Conservation (phyloP, 2,888 invertebrate genomes). For the Agriopis leucophaearia region DNA sequence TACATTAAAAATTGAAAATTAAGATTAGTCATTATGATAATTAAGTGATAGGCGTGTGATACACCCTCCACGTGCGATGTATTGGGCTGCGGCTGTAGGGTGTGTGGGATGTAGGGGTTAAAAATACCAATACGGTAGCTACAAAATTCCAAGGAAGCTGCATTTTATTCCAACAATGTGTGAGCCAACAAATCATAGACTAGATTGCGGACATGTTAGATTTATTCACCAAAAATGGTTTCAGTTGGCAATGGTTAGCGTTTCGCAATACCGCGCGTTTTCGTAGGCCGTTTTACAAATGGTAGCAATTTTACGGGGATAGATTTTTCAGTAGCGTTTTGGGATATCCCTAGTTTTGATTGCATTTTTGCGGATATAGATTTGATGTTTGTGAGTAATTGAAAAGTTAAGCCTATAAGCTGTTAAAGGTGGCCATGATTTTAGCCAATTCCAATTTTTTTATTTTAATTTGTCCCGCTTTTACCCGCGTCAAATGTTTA, state of each 20-base stretch:
- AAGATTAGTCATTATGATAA: too few relatives aligned
- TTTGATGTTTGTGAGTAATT: too few relatives aligned
- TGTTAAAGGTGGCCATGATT: too few relatives aligned
- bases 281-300: constrained; percentile 4
- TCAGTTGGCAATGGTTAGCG: constrained; percentile 14
- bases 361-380: background rate
- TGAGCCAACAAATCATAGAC: constrained; percentile 32
- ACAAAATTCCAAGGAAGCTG: constrained; percentile 1
- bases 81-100: too few relatives aligned
- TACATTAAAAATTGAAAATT: too few relatives aligned
- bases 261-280: background rate
- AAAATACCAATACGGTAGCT: background rate
- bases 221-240: constrained; percentile 36
- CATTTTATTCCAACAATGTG: constrained; percentile 14
- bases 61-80: too few relatives aligned
- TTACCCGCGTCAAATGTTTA: too few relatives aligned
- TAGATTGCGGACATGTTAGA: constrained; percentile 30
- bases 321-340: background rate
- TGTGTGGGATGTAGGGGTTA: too few relatives aligned
- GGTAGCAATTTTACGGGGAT: constrained; percentile 6
- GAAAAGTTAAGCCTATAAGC: too few relatives aligned
- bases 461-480: too few relatives aligned
- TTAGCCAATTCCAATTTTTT: too few relatives aligned
- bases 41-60: too few relatives aligned
- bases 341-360: background rate